Percentiles rank a stretch among this genome's conserved stretches.
These are phyloP conservation scores for Neoaliturus tenellus DNA, from an alignment of 2,888 invertebrate species.

Conservation along the genomic window DNA sequence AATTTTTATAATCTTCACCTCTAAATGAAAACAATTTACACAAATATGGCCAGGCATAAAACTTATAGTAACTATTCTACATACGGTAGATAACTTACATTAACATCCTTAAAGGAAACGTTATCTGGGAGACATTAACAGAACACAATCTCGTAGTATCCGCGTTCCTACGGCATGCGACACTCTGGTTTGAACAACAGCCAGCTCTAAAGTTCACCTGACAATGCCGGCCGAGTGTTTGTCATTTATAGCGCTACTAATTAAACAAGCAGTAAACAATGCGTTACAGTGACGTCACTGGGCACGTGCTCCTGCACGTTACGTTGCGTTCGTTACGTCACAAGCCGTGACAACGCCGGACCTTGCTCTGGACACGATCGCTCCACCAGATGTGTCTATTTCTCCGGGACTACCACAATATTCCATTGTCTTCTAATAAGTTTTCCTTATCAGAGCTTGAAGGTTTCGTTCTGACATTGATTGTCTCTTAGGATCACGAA, in stretches of 20 bases:
- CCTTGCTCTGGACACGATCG: not conserved
- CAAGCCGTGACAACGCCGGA: not conserved
- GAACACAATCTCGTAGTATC: not conserved
- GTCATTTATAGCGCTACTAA: constrained; percentile 13
- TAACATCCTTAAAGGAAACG: not conserved
- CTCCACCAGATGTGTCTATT: constrained; percentile 36
- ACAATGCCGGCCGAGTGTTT: constrained; percentile 3
- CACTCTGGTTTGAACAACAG: not conserved
- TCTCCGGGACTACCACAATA: not conserved
- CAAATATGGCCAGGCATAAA: too few species aligned
- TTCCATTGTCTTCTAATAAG: not conserved
- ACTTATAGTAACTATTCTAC: too few species aligned
- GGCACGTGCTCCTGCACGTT: not conserved
- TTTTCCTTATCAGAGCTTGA: not conserved
- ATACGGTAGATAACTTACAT: too few species aligned
- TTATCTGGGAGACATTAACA: not conserved
- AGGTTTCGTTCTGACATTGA: not conserved
- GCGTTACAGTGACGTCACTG: not conserved
- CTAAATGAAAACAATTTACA: too few species aligned
- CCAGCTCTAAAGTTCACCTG: constrained; percentile 24
- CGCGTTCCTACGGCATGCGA: constrained; percentile 6
- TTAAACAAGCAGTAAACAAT: constrained; percentile 30
- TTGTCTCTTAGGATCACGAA: not conserved
- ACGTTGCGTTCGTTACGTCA: not conserved
- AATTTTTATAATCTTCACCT: too few species aligned